Evolutionary conservation across 1,140 invertebrate species (phyloP).

Genomic region (Trissolcus basalis): DNA sequence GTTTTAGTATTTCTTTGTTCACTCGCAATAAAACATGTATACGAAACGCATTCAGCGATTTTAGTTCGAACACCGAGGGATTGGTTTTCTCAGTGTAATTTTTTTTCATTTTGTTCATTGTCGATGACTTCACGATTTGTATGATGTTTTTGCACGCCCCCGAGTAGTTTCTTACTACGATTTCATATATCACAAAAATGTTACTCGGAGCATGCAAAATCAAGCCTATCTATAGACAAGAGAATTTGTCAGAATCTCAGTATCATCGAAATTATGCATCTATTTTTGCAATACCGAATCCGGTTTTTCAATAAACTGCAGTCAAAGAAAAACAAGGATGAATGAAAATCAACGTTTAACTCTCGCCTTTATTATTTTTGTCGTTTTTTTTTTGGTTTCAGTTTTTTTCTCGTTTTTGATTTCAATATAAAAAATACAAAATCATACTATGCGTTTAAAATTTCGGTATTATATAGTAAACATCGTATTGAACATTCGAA

Average conservation of each 20-base stretch:
- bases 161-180: conserved; percentile 41
- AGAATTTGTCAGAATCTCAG: conserved; percentile 50
- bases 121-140: conserved; percentile 49
- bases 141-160: conserved; percentile 30
- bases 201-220: conserved; percentile 46
- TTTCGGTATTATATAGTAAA: conserved; percentile 35
- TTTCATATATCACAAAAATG: conserved; percentile 58
- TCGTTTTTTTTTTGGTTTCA: too few relatives aligned
- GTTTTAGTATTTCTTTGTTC: neutral
- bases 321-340: conserved; percentile 4
- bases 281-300: conserved; percentile 47
- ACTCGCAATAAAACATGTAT: conserved; percentile 49
- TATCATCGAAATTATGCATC: conserved; percentile 48
- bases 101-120: conserved; percentile 28
- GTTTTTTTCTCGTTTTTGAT: conserved; percentile 16
- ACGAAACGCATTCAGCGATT: conserved; percentile 50
- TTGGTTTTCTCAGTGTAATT: neutral
- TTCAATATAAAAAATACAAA: conserved; percentile 46
- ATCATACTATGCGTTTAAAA: conserved; percentile 23
- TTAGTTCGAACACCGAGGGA: neutral
- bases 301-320: conserved; percentile 4
- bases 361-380: too few relatives aligned
- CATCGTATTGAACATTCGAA: conserved; percentile 33
- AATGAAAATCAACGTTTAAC: too few relatives aligned
- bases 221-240: conserved; percentile 44